A percentile compares a stretch with the other conserved stretches of the same genome.
phyloP scores from a whole-genome alignment of 1,140 invertebrate species.

The Drosophila punjabiensis region DNA sequence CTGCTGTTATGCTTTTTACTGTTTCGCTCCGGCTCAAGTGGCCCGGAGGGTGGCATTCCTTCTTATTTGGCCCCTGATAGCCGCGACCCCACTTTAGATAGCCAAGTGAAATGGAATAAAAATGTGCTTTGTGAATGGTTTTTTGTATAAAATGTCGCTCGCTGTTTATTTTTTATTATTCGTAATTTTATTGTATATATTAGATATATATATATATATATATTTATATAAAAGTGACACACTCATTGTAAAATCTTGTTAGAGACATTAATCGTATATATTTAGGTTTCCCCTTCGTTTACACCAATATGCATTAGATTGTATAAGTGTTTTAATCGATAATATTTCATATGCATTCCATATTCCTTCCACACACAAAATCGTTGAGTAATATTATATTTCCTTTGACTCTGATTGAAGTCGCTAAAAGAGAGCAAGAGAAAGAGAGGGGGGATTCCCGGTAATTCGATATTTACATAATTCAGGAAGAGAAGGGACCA shows the following conservation, averaged over 20 bases:
- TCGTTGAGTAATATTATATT: conserved; percentile 36
- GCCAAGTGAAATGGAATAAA: conserved; percentile 32
- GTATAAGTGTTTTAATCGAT: conserved; percentile 46
- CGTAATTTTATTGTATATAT: conserved; percentile 75
- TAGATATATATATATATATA: conserved; percentile 62
- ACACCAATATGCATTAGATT: conserved; percentile 51
- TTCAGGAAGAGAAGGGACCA: neutral
- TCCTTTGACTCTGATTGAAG: conserved; percentile 31
- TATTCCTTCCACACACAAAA: conserved; percentile 46
- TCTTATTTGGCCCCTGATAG: conserved; percentile 21
- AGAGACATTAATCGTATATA: conserved; percentile 72
- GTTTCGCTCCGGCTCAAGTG: conserved; percentile 46
- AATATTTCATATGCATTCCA: conserved; percentile 53
- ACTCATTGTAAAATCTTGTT: conserved; percentile 82
- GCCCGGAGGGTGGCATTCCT: conserved; percentile 39
- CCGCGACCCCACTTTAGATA: conserved; percentile 15
- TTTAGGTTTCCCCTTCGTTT: conserved; percentile 38
- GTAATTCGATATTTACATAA: conserved; percentile 65
- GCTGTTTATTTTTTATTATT: conserved; percentile 68
- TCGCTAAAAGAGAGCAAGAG: conserved; percentile 7
- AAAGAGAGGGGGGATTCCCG: conserved; percentile 3
- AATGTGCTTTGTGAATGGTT: conserved; percentile 29
- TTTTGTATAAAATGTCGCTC: conserved; percentile 73
- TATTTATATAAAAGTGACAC: conserved; percentile 81
- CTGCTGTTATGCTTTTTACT: conserved; percentile 47